Conservation (phyloP, 2,113 vertebrate genomes). For the Nothobranchius furzeri region DNA sequence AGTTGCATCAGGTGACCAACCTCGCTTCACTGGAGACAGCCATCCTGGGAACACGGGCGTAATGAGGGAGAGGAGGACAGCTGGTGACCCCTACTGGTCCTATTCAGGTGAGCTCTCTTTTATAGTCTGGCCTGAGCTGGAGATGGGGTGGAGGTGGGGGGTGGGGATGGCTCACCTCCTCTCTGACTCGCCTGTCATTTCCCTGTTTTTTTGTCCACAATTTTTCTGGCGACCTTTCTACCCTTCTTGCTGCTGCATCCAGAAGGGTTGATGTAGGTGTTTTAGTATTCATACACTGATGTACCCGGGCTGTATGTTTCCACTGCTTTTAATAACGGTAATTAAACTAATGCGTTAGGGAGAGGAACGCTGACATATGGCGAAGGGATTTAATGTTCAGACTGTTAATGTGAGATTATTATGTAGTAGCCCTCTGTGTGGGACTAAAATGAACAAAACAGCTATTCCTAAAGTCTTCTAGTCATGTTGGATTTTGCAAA, state of each 20-base stretch:
- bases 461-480: constrained; percentile 4
- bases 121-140: constrained; percentile 9
- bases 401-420: constrained; percentile 14
- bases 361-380: constrained; percentile 16
- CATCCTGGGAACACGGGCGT: constrained; percentile 81
- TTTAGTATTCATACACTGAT: constrained; percentile 29
- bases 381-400: constrained; percentile 15
- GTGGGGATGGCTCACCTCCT: constrained; percentile 16
- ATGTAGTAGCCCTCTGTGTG: constrained; percentile 2
- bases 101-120: constrained; percentile 88
- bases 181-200: constrained; percentile 7
- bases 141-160: not conserved
- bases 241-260: not conserved
- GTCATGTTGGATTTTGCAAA: too few species aligned
- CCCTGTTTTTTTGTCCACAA: constrained; percentile 15
- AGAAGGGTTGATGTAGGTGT: constrained; percentile 13
- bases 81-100: constrained; percentile 93
- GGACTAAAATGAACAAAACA: constrained; percentile 8
- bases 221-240: not conserved
- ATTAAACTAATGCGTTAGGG: constrained; percentile 38
- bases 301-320: constrained; percentile 34
- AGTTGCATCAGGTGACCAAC: constrained; percentile 86
- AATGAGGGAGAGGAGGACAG: constrained; percentile 88
- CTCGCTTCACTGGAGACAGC: constrained; percentile 77
- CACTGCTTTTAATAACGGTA: constrained; percentile 30